These are phyloP conservation scores for Apaloderma vittatum DNA, from an alignment of 2,113 vertebrate species.

Conservation along the genomic window DNA sequence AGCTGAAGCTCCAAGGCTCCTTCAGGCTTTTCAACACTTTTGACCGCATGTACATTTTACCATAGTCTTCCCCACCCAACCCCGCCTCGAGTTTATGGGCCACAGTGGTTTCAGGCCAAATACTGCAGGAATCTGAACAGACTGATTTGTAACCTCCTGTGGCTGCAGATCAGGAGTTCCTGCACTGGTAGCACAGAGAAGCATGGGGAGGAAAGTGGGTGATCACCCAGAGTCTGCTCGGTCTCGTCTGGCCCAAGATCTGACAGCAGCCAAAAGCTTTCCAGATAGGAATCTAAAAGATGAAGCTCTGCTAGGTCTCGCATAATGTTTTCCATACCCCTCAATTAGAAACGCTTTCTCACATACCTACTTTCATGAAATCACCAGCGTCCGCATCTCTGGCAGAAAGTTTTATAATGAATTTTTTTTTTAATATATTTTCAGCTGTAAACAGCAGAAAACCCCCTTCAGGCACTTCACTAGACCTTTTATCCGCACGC, in stretches of 20 bases:
- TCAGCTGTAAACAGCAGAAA: slow-evolving; percentile 82
- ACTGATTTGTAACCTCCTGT: neutral
- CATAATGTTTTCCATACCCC: neutral
- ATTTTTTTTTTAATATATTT: slow-evolving; percentile 64
- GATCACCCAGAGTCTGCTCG: neutral
- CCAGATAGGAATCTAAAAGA: neutral
- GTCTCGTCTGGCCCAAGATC: neutral
- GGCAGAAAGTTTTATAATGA: slow-evolving; percentile 76
- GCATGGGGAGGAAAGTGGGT: neutral
- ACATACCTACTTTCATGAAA: slow-evolving; percentile 15
- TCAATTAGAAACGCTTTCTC: neutral
- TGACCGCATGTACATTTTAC: neutral
- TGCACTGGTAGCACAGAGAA: neutral
- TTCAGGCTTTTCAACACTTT: neutral
- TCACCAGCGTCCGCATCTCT: neutral
- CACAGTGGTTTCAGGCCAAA: neutral
- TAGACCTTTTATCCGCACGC: slow-evolving; percentile 84
- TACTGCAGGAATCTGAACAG: neutral
- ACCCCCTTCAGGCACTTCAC: slow-evolving; percentile 79
- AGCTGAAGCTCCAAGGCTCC: neutral
- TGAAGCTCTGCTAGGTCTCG: neutral
- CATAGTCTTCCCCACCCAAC: neutral
- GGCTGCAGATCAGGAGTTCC: neutral
- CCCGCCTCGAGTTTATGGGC: neutral
- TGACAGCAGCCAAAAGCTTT: neutral